phyloP scores from a whole-genome alignment of 2,888 invertebrate genomes.

The Platynereis dumerilii region DNA sequence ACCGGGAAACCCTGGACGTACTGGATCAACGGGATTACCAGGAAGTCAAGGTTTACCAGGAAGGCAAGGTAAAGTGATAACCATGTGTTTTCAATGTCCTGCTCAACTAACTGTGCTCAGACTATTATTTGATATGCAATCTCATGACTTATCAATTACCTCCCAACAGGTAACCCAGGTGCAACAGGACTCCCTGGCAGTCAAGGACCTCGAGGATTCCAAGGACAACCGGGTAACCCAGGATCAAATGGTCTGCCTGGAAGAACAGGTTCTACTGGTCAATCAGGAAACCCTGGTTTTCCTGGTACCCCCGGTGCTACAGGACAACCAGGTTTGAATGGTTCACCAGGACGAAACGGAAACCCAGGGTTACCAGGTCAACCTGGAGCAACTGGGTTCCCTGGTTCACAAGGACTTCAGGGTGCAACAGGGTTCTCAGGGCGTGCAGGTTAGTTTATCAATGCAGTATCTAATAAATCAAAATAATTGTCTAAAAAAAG shows the following conservation, averaged over 20 bases:
- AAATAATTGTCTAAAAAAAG: too few relatives aligned
- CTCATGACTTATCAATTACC: not conserved
- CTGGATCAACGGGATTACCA: constrained; percentile 15
- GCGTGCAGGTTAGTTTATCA: constrained; percentile 14
- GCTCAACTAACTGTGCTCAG: too few relatives aligned
- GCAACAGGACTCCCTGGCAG: not conserved
- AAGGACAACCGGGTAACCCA: constrained; percentile 10
- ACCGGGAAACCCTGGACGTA: constrained; percentile 9
- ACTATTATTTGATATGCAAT: too few relatives aligned
- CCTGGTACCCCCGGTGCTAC: constrained; percentile 20
- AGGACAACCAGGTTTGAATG: constrained; percentile 21
- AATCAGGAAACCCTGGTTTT: constrained; percentile 4
- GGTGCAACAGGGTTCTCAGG: constrained; percentile 22
- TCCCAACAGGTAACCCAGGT: constrained; percentile 6
- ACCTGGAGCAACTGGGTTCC: constrained; percentile 9
- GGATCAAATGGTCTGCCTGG: constrained; percentile 16
- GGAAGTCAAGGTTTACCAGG: constrained; percentile 16
- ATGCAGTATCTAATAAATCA: constrained; percentile 13
- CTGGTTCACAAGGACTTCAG: not conserved
- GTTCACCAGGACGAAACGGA: not conserved
- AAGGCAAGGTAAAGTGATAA: not conserved
- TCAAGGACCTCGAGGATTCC: constrained; percentile 11
- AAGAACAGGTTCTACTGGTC: constrained; percentile 11
- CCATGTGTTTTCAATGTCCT: constrained; percentile 8
- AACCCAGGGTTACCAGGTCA: constrained; percentile 6